phyloP scores from a whole-genome alignment of 2,797 vertebrate species.

The Notolabrus celidotus region DNA sequence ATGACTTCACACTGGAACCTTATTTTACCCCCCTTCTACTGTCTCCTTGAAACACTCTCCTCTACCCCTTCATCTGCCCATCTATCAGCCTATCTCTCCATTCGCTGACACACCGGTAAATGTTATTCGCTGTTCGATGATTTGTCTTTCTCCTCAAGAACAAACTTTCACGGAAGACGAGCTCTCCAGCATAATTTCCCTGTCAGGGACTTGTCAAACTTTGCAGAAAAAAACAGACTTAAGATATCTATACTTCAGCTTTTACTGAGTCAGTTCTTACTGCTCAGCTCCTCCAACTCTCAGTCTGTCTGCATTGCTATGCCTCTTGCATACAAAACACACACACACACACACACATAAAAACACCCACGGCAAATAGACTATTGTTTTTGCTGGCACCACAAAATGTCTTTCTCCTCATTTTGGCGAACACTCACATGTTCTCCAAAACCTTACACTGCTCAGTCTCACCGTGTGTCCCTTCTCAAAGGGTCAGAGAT shows the following conservation, averaged over 20 bases:
- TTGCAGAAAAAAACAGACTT: conserved; percentile 27
- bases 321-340: conserved; percentile 37
- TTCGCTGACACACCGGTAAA: conserved; percentile 43
- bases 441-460: background rate
- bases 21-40: conserved; percentile 18
- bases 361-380: conserved; percentile 30
- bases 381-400: conserved; percentile 26
- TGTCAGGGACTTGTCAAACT: conserved; percentile 52
- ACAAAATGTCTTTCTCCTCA: conserved; percentile 17
- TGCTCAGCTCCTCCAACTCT: conserved; percentile 26
- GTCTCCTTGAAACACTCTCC: conserved; percentile 67
- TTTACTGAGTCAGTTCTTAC: conserved; percentile 19
- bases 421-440: conserved; percentile 31
- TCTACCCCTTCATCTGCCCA: conserved; percentile 50
- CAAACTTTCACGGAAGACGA: conserved; percentile 29
- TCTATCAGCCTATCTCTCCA: conserved; percentile 59
- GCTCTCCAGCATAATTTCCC: conserved; percentile 12
- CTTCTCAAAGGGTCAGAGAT: background rate
- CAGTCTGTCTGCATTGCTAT: conserved; percentile 41
- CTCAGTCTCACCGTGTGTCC: conserved; percentile 4
- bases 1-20: conserved; percentile 31
- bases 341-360: background rate
- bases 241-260: conserved; percentile 42
- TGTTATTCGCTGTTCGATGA: conserved; percentile 31
- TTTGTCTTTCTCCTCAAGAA: conserved; percentile 50